These are phyloP conservation scores for Cercopithecus petaurista DNA, from an alignment of 2,797 vertebrate genomes.

Conservation along the genomic window DNA sequence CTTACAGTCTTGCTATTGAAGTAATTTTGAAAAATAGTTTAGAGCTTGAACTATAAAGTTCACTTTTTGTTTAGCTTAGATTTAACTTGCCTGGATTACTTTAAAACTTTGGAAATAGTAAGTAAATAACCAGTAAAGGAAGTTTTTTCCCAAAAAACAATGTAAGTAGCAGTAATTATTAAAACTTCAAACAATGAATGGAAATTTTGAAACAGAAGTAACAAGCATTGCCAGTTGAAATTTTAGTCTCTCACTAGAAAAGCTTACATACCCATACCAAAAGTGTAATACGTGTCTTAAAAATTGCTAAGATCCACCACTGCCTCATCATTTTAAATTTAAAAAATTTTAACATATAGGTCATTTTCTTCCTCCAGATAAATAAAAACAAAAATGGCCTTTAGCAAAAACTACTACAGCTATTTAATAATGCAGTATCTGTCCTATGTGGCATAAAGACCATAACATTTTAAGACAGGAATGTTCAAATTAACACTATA, in stretches of 20 bases:
- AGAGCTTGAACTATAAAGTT: not conserved
- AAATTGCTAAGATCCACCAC: not conserved
- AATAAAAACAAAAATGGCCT: slow-evolving; percentile 26
- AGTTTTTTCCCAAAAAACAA: not conserved
- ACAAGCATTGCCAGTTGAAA: not conserved
- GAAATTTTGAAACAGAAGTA: not conserved
- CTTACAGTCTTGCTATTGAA: slow-evolving; percentile 19
- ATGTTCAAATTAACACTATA: not conserved
- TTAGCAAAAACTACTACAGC: not conserved
- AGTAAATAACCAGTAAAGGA: not conserved
- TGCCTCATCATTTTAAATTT: not conserved
- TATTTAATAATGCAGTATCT: not conserved
- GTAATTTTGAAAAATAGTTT: not conserved
- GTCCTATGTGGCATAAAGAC: not conserved
- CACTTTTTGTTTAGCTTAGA: not conserved
- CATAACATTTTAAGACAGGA: not conserved
- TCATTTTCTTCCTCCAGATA: not conserved
- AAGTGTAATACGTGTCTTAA: not conserved
- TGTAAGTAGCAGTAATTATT: not conserved
- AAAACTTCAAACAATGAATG: not conserved
- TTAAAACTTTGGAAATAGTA: slow-evolving; percentile 21
- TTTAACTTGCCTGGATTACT: slow-evolving; percentile 44
- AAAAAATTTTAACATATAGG: not conserved
- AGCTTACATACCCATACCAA: not conserved
- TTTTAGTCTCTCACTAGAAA: not conserved